Evolutionary conservation across 2,113 vertebrate species (phyloP).

Genomic region (Triplophysa tibetana): DNA sequence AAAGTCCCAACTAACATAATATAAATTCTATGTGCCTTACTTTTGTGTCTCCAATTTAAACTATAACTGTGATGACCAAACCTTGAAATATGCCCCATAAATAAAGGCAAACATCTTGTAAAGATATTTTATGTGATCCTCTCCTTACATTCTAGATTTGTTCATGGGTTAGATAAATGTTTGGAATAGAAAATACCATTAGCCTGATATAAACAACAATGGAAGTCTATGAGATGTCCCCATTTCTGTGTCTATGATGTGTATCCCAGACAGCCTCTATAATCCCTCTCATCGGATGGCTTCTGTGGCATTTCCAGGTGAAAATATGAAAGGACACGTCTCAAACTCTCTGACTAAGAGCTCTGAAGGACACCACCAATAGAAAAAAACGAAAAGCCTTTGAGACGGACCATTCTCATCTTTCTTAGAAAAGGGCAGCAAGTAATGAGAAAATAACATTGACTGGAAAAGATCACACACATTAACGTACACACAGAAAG

Average conservation of each 20-base stretch:
- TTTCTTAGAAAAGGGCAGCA: background rate
- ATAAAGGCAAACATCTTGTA: too few relatives aligned
- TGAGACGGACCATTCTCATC: background rate
- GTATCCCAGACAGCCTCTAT: background rate
- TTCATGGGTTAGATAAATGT: too few relatives aligned
- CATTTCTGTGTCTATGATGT: background rate
- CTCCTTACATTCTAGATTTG: too few relatives aligned
- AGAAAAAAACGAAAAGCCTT: constrained; percentile 13
- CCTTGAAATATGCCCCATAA: too few relatives aligned
- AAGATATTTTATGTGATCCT: too few relatives aligned
- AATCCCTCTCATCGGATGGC: background rate
- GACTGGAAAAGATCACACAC: background rate
- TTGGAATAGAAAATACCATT: too few relatives aligned
- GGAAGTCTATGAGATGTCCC: background rate
- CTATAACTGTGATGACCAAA: too few relatives aligned
- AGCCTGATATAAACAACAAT: too few relatives aligned
- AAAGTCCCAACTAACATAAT: too few relatives aligned
- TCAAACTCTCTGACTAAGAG: constrained; percentile 5
- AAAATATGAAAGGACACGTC: constrained; percentile 19
- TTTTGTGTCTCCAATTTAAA: too few relatives aligned
- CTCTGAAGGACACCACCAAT: constrained; percentile 10
- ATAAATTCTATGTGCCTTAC: too few relatives aligned
- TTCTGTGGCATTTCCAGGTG: constrained; percentile 17
- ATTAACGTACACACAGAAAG: background rate
- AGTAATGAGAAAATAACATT: constrained; percentile 16